Evolutionary conservation across 1,140 invertebrate genomes (phyloP).

Genomic region (Conopomorpha cramerella): DNA sequence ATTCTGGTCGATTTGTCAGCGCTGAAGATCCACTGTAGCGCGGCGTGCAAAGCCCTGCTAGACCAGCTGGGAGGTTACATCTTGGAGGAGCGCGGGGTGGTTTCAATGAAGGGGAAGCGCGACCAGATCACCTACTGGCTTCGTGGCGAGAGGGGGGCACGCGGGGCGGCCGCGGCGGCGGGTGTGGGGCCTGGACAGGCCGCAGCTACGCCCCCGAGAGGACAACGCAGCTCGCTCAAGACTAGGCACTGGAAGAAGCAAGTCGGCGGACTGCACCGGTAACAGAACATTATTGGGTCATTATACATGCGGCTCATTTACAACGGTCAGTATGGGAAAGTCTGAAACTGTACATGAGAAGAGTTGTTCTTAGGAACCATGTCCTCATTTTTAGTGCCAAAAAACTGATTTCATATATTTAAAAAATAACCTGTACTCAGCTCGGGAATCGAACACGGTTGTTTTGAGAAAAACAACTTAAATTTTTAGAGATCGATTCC

Average conservation of each 20-base stretch:
- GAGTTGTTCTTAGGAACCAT: too few species aligned
- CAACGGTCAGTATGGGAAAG: too few species aligned
- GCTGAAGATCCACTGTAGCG: constrained; percentile 89
- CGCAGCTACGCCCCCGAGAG: constrained; percentile 15
- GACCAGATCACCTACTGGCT: constrained; percentile 88
- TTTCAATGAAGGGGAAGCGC: constrained; percentile 87
- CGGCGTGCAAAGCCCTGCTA: constrained; percentile 79
- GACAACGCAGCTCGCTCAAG: constrained; percentile 70
- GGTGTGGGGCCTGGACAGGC: constrained; percentile 39
- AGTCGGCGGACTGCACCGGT: constrained; percentile 41
- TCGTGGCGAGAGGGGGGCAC: constrained; percentile 71
- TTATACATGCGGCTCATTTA: too few species aligned
- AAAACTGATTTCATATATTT: too few species aligned
- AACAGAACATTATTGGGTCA: too few species aligned
- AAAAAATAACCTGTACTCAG: too few species aligned
- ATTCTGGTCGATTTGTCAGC: too few species aligned
- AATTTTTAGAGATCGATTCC: too few species aligned
- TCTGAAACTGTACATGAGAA: too few species aligned
- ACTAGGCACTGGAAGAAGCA: constrained; percentile 47
- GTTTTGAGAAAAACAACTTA: too few species aligned
- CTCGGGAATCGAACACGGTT: too few species aligned
- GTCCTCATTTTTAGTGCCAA: too few species aligned
- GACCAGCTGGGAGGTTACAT: constrained; percentile 87
- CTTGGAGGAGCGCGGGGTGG: constrained; percentile 75
- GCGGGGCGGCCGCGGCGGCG: constrained; percentile 59